These are phyloP conservation scores for Amphilophus citrinellus DNA, from an alignment of 2,113 vertebrate genomes.

Conservation along the genomic window DNA sequence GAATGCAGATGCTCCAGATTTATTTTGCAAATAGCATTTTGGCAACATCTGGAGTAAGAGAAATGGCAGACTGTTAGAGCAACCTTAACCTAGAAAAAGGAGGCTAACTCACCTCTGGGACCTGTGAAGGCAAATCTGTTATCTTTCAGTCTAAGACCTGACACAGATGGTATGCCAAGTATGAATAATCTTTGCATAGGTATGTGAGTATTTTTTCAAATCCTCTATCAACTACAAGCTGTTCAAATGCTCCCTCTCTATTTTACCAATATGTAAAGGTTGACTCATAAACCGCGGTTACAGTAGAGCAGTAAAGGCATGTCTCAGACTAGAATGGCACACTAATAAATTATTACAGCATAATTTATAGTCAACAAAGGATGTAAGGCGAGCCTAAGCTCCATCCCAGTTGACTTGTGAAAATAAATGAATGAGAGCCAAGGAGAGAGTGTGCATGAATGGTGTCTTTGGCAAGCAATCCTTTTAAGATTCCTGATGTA, in stretches of 20 bases:
- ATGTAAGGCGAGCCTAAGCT: neutral
- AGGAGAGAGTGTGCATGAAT: constrained; percentile 17
- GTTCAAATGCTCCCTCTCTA: constrained; percentile 31
- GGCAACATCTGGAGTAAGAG: constrained; percentile 17
- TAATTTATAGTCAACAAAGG: constrained; percentile 38
- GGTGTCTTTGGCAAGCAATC: constrained; percentile 50
- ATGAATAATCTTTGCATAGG: constrained; percentile 42
- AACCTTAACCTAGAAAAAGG: constrained; percentile 23
- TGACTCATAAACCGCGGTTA: constrained; percentile 28
- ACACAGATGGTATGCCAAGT: constrained; percentile 53
- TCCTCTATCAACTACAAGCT: constrained; percentile 40
- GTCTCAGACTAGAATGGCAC: constrained; percentile 9
- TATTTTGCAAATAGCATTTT: constrained; percentile 33
- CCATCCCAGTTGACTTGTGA: constrained; percentile 26
- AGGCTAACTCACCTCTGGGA: constrained; percentile 13
- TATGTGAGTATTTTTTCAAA: constrained; percentile 30
- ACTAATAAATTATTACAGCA: constrained; percentile 44
- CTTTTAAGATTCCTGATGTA: constrained; percentile 52
- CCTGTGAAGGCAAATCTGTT: constrained; percentile 42
- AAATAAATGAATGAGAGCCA: constrained; percentile 20
- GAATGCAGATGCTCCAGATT: constrained; percentile 16
- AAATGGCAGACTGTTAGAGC: constrained; percentile 12
- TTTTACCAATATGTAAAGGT: constrained; percentile 38
- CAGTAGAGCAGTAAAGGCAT: constrained; percentile 29
- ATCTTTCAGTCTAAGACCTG: constrained; percentile 38